Percentiles rank a stretch among this genome's conserved stretches.
These are phyloP conservation scores for Galerucella pusilla DNA, from an alignment of 2,888 invertebrate genomes.

Conservation along the genomic window DNA sequence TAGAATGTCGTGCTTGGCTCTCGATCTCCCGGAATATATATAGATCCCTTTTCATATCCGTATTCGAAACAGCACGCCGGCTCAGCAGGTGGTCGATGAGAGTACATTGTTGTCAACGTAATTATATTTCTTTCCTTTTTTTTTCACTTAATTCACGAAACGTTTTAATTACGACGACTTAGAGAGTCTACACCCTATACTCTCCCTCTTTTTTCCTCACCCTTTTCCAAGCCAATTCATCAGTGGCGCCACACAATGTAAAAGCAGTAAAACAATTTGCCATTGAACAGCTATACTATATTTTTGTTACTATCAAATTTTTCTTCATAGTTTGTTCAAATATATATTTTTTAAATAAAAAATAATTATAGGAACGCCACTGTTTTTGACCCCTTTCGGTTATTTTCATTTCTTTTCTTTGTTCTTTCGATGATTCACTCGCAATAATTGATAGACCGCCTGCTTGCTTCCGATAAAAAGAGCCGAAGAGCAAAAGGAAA, in stretches of 20 bases:
- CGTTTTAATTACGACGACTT: conserved; percentile 60
- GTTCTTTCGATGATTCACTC: conserved; percentile 45
- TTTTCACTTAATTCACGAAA: conserved; percentile 54
- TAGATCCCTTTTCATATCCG: conserved; percentile 4
- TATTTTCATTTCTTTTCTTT: conserved; percentile 43
- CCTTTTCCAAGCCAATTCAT: conserved; percentile 22
- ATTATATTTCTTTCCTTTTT: conserved; percentile 59
- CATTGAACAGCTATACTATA: background rate
- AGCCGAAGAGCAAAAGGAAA: conserved; percentile 10
- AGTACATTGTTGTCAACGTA: conserved; percentile 60
- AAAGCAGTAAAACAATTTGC: background rate
- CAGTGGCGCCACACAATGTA: background rate
- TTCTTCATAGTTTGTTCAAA: too few relatives aligned
- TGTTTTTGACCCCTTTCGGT: conserved; percentile 29
- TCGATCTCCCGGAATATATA: conserved; percentile 7
- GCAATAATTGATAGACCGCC: conserved; percentile 44
- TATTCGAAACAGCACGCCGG: conserved; percentile 34
- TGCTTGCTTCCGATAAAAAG: conserved; percentile 17
- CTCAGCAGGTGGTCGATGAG: conserved; percentile 61
- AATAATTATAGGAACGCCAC: background rate
- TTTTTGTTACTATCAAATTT: too few relatives aligned
- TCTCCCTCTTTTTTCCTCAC: conserved; percentile 28
- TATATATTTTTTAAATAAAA: too few relatives aligned
- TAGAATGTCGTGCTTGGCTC: background rate
- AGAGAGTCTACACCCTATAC: conserved; percentile 51